phyloP scores from a whole-genome alignment of 2,888 invertebrate species.

The Tachina grossa region DNA sequence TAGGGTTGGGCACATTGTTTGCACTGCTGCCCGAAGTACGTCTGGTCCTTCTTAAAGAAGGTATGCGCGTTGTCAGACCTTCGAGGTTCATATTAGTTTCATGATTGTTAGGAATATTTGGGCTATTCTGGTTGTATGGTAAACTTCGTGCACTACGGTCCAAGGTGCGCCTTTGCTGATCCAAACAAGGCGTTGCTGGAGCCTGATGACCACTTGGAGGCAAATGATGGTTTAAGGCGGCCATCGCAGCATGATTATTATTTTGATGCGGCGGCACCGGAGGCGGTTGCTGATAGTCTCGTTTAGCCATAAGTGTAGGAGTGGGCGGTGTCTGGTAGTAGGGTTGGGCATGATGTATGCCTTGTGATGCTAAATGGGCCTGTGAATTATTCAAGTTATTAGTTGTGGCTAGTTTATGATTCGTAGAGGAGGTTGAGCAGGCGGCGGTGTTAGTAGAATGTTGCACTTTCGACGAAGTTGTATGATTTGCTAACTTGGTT shows the following conservation, averaged over 20 bases:
- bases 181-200: slow-evolving; percentile 78
- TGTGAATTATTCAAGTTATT: slow-evolving; percentile 70
- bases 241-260: slow-evolving; percentile 71
- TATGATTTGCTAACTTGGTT: slow-evolving; percentile 70
- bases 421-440: slow-evolving; percentile 17
- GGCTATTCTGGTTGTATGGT: slow-evolving; percentile 71
- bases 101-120: slow-evolving; percentile 59
- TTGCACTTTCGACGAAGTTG: slow-evolving; percentile 70
- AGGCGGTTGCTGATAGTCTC: slow-evolving; percentile 74
- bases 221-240: slow-evolving; percentile 60
- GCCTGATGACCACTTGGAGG: slow-evolving; percentile 76
- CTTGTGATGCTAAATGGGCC: slow-evolving; percentile 73
- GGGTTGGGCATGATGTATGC: slow-evolving; percentile 79
- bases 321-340: slow-evolving; percentile 78
- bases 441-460: slow-evolving; percentile 9
- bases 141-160: slow-evolving; percentile 80
- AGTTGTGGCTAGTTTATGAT: slow-evolving; percentile 42
- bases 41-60: slow-evolving; percentile 80
- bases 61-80: slow-evolving; percentile 78
- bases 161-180: slow-evolving; percentile 79
- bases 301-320: slow-evolving; percentile 79
- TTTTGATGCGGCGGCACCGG: slow-evolving; percentile 80
- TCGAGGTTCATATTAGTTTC: slow-evolving; percentile 76
- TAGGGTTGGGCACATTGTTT: slow-evolving; percentile 70
- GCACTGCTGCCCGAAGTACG: slow-evolving; percentile 77